These are phyloP conservation scores for Lepidurus arcticus DNA, from an alignment of 1,140 invertebrate genomes.

Conservation along the genomic window DNA sequence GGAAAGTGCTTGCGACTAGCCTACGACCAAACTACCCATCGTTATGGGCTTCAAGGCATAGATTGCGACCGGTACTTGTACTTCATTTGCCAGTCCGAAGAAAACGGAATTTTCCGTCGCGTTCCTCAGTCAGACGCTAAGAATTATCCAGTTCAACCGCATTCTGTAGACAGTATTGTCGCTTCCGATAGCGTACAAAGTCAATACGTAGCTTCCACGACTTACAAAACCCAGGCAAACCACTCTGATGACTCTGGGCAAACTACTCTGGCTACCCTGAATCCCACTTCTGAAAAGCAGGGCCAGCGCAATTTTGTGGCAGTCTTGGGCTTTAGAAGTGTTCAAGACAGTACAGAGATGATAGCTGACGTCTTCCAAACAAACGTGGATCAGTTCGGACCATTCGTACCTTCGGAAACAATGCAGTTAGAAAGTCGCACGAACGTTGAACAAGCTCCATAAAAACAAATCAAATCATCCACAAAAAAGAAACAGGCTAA, in stretches of 20 bases:
- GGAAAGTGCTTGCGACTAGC: conserved; percentile 57
- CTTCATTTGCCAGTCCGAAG: conserved; percentile 32
- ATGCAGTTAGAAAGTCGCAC: neutral
- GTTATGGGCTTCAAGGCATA: conserved; percentile 47
- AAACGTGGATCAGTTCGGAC: neutral
- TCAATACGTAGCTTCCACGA: neutral
- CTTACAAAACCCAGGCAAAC: neutral
- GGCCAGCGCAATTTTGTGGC: neutral
- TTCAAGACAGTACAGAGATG: conserved; percentile 5
- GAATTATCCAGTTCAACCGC: neutral
- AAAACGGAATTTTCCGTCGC: neutral
- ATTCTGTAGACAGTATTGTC: neutral
- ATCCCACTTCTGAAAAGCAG: neutral
- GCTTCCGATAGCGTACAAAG: neutral
- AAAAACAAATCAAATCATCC: neutral
- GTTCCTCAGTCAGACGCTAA: neutral
- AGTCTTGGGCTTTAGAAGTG: neutral
- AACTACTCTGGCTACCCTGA: neutral
- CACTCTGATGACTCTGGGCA: neutral
- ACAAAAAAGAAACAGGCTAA: neutral
- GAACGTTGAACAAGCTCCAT: neutral
- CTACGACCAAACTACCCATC: conserved; percentile 54
- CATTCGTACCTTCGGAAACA: neutral
- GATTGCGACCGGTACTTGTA: conserved; percentile 33
- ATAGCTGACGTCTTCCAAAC: neutral